A percentile compares a stretch with the other conserved stretches of the same genome.
Conservation (phyloP, 2,797 vertebrate species). For the Characodon lateralis region DNA sequence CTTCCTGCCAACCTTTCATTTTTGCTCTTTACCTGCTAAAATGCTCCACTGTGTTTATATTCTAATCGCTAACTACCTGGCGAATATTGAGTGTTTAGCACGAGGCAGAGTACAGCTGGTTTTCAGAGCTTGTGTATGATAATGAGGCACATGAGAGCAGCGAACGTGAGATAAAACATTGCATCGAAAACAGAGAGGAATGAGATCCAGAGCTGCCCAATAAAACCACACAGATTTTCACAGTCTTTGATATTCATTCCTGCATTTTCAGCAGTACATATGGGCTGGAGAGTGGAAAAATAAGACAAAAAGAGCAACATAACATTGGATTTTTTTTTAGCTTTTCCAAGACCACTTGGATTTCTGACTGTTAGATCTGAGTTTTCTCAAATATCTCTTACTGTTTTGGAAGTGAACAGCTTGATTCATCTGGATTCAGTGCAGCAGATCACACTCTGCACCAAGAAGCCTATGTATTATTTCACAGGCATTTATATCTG, state of each 20-base stretch:
- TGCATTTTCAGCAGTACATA: not conserved
- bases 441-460: conserved; percentile 36
- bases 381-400: not conserved
- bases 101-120: not conserved
- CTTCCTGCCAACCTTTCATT: not conserved
- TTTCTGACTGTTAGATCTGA: not conserved
- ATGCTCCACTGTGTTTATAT: not conserved
- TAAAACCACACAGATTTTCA: not conserved
- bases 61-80: not conserved
- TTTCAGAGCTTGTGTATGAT: conserved; percentile 1
- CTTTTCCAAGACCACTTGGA: not conserved
- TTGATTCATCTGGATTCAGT: conserved; percentile 34
- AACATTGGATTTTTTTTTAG: not conserved
- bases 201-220: not conserved
- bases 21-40: not conserved
- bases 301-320: not conserved
- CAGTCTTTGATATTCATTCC: not conserved
- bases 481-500: conserved; percentile 37
- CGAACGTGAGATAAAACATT: not conserved
- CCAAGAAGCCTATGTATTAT: conserved; percentile 26
- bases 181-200: not conserved
- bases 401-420: conserved; percentile 10
- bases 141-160: conserved; percentile 2
- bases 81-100: not conserved
- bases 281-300: too few relatives aligned